Conservation (phyloP, 2,113 vertebrate species). For the Tragelaphus imberbis region DNA sequence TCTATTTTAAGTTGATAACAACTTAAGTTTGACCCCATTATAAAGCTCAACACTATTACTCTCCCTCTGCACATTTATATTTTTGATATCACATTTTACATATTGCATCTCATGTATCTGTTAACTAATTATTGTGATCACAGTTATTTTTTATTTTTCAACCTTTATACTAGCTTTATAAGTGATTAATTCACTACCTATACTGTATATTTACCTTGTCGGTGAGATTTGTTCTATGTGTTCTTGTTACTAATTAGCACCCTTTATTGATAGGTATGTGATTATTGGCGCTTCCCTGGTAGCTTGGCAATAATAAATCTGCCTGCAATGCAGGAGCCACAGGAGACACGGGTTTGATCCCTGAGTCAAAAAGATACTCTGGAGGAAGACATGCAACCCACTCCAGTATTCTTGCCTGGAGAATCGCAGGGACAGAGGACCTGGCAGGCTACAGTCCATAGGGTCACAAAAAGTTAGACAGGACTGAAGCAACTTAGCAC, state of each 20-base stretch:
- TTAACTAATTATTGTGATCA: neutral
- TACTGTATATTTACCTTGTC: neutral
- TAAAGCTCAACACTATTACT: neutral
- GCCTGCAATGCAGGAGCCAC: neutral
- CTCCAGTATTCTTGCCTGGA: neutral
- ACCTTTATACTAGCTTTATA: neutral
- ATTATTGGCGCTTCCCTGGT: neutral
- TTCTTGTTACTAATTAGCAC: neutral
- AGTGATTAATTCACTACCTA: neutral
- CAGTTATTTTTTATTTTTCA: neutral
- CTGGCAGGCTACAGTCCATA: neutral
- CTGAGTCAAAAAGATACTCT: neutral
- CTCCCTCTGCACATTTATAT: neutral
- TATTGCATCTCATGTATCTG: neutral
- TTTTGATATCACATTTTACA: neutral
- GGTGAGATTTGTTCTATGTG: neutral
- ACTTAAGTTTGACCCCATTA: neutral
- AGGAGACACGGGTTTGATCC: neutral
- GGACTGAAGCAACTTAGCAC: neutral
- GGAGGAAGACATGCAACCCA: neutral
- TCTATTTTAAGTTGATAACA: neutral
- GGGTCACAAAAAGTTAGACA: neutral
- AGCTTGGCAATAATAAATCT: neutral
- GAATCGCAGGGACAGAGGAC: neutral
- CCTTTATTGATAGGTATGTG: neutral